A percentile compares a stretch with the other conserved stretches of the same genome.
Evolutionary conservation across 2,888 invertebrate species (phyloP).

Genomic region (Melanotus villosus): DNA sequence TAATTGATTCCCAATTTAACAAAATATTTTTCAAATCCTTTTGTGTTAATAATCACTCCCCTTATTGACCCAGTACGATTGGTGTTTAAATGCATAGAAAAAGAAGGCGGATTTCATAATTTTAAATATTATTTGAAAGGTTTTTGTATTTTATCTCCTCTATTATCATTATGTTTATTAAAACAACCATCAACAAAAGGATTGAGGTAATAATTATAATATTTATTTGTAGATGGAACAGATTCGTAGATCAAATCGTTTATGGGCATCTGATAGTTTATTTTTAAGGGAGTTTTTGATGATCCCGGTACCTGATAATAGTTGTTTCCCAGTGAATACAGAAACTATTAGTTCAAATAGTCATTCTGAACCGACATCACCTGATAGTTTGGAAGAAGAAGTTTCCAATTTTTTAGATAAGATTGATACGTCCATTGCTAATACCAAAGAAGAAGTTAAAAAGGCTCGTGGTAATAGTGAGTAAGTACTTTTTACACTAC

Average conservation of each 20-base stretch:
- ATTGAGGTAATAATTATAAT: no score
- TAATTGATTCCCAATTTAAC: no score
- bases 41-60: no score
- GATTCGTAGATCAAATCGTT: conserved; percentile 89
- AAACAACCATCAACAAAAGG: no score
- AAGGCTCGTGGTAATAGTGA: conserved; percentile 85
- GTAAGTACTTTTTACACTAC: no score
- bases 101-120: no score
- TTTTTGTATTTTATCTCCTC: no score
- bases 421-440: conserved; percentile 88
- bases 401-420: conserved; percentile 86
- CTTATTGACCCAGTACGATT: no score
- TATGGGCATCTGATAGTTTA: conserved; percentile 94
- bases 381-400: conserved; percentile 78
- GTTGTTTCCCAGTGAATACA: conserved; percentile 72
- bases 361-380: conserved; percentile 65
- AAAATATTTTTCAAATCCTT: no score
- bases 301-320: conserved; percentile 84
- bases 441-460: conserved; percentile 86
- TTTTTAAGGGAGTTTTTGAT: conserved; percentile 90
- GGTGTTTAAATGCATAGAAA: no score
- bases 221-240: conserved; percentile 86
- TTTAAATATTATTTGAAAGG: no score
- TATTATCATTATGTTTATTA: no score
- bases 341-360: conserved; percentile 67